Evolutionary conservation across 92 coral and sea anemone genomes (phyloP).

Genomic region (Phymanthus crucifer): DNA sequence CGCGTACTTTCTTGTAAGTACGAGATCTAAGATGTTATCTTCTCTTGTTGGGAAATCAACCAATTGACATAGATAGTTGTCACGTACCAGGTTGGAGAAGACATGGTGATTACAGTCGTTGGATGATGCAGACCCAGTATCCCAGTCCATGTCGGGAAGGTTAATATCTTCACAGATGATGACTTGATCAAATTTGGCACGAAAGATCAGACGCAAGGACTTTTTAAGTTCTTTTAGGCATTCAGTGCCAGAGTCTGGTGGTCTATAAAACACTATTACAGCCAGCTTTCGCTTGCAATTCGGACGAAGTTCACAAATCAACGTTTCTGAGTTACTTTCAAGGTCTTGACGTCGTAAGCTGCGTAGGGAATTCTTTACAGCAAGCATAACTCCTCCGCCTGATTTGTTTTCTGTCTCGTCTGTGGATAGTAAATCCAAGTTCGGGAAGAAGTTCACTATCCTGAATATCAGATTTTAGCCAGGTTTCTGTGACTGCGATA

Average conservation of each 20-base stretch:
- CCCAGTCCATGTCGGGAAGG: not conserved
- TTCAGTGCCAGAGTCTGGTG: too few relatives aligned
- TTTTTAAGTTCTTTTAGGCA: too few relatives aligned
- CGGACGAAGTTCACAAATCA: not conserved
- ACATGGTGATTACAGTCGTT: not conserved
- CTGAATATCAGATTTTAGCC: constrained; percentile 44
- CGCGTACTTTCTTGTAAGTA: not conserved
- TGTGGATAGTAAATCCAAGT: constrained; percentile 52
- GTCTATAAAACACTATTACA: too few relatives aligned
- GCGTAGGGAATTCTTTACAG: constrained; percentile 42
- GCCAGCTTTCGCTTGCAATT: too few relatives aligned
- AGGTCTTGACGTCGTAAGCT: constrained; percentile 53
- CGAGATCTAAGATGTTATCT: not conserved
- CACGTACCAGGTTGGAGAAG: not conserved
- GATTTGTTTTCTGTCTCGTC: constrained; percentile 41
- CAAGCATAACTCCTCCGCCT: constrained; percentile 64
- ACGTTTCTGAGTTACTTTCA: constrained; percentile 26
- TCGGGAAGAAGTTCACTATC: constrained; percentile 38
- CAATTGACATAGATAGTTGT: not conserved
- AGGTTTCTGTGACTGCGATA: constrained; percentile 52
- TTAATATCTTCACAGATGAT: too few relatives aligned
- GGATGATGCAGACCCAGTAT: too few relatives aligned
- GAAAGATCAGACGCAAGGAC: too few relatives aligned
- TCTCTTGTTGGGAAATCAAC: not conserved
- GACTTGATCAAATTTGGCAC: too few relatives aligned